Evolutionary conservation across 2,113 vertebrate species (phyloP), one percentile per base, ranked within the genome.

Genomic region (Penelope pileata): DNA sequence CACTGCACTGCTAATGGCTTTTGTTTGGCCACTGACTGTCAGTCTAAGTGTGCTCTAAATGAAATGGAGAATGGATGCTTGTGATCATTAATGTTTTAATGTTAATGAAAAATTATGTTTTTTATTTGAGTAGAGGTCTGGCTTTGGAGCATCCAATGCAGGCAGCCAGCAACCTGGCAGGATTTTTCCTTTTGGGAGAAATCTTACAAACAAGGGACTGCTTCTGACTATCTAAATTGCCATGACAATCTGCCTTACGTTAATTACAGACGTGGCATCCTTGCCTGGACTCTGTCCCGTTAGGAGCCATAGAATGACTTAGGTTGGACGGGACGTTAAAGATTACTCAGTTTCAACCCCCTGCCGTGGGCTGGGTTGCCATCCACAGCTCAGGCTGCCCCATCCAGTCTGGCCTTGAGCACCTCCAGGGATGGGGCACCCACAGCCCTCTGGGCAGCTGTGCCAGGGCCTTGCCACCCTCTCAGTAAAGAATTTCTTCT

Each of bases 11-110:
- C 59, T 91, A 56, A 86, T 81, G 72, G 38, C 70, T 88, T 68
- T 81, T 70, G 56, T 83, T 88, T 93, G 69, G 64, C 76, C 42
- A 60, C 50, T 51, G 83, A 40, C 29, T 91, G 58, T 83, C 54
- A 42, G 1, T 86, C 67, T 59, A 80, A 47, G 54, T 59, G 0
- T 19, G 60, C 59, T 62, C 5, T 43, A 79, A 75, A 80, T 62
- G 47, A 90, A 90, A 67, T 43, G 43, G 72, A 60, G 75, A 80
- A 67, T 0, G 4, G 38, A 32, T 0, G 2, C 50, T 90, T 3
- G 3, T 43, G 76, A 23, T 68, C 51, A 67, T 2, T 3, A 68
- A 59, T 45, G 68, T 75, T 94, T 88, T 68, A 72, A 78, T 70
- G 64, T 40, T 80, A 86, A 73, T 38, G 32, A 21, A 82, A 68